A percentile compares a stretch with the other conserved stretches of the same genome.
Conservation (phyloP, 2,113 vertebrate species). For the Fukomys damarensis region DNA sequence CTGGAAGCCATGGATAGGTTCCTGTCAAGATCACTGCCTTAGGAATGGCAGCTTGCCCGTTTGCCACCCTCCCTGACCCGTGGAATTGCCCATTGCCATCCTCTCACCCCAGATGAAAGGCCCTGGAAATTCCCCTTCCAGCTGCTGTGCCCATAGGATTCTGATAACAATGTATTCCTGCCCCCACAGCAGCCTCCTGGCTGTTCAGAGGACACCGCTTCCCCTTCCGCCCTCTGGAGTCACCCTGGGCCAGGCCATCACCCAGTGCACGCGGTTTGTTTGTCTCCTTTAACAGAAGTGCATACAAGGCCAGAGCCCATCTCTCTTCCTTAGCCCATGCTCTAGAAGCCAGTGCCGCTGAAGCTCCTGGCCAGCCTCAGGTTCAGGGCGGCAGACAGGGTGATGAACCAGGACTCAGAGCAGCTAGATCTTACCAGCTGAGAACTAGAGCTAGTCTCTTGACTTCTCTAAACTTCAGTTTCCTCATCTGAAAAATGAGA, state of each 20-base stretch:
- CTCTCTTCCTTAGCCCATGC: background rate
- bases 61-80: background rate
- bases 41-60: background rate
- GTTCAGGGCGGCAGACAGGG: background rate
- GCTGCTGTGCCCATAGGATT: background rate
- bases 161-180: background rate
- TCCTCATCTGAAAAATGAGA: background rate
- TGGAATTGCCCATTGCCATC: background rate
- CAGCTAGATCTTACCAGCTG: background rate
- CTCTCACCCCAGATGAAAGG: background rate
- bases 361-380: background rate
- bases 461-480: background rate
- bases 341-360: background rate
- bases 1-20: background rate
- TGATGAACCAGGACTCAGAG: background rate
- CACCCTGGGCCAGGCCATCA: background rate
- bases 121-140: conserved; percentile 65
- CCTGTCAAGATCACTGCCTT: background rate
- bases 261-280: background rate
- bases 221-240: conserved; percentile 3
- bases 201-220: conserved; percentile 53
- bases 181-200: background rate
- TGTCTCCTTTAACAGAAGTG: conserved; percentile 55
- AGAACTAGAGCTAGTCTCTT: background rate
- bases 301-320: background rate